Conservation (phyloP, 2,888 invertebrate species). For the Agrochola macilenta region DNA sequence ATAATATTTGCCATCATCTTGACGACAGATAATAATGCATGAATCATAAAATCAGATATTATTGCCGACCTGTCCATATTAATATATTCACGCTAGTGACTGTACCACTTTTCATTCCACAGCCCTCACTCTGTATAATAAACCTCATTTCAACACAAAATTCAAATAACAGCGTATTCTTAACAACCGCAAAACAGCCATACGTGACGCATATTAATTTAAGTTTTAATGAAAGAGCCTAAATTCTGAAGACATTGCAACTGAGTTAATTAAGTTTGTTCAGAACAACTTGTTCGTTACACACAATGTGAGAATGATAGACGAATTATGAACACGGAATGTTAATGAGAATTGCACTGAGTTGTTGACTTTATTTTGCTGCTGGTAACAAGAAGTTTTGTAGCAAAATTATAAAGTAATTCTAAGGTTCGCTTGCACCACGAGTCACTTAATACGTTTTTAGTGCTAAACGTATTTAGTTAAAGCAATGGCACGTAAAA, state of each 20-base stretch:
- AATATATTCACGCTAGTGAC: neutral
- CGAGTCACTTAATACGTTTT: neutral
- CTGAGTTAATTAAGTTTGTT: slow-evolving; percentile 77
- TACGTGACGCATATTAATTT: slow-evolving; percentile 79
- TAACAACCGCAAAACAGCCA: slow-evolving; percentile 63
- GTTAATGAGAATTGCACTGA: slow-evolving; percentile 48
- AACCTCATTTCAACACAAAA: slow-evolving; percentile 30
- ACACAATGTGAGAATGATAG: slow-evolving; percentile 68
- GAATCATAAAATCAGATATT: neutral
- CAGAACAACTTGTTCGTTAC: slow-evolving; percentile 65
- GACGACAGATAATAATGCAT: neutral
- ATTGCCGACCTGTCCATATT: neutral
- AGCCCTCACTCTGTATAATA: neutral
- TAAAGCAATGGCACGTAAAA: too few relatives aligned
- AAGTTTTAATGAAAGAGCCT: slow-evolving; percentile 79
- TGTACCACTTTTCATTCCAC: neutral
- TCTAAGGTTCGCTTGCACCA: neutral
- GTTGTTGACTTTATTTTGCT: slow-evolving; percentile 15
- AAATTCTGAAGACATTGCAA: slow-evolving; percentile 77
- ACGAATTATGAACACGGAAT: slow-evolving; percentile 62
- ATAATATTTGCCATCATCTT: neutral
- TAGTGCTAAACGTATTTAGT: neutral
- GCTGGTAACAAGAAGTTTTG: neutral
- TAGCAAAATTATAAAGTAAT: neutral
- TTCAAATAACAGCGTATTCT: slow-evolving; percentile 49